These are phyloP conservation scores for Drepana falcataria DNA, from an alignment of 2,888 invertebrate genomes.

Conservation along the genomic window DNA sequence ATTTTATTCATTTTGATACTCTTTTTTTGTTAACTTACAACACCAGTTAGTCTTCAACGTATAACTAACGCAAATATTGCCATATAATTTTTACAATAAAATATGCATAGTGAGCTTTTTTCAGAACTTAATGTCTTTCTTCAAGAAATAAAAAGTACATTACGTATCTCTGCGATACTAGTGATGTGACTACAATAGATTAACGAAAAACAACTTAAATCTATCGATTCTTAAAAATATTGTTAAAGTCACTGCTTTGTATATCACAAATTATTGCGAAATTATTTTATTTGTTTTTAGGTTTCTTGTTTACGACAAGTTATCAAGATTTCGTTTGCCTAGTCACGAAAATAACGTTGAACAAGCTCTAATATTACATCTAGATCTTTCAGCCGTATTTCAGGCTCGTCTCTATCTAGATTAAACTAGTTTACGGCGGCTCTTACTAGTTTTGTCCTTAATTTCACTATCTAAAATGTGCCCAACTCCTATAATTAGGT, in stretches of 20 bases:
- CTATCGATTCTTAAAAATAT: not conserved
- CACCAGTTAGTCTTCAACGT: not conserved
- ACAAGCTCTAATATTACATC: slow-evolving; percentile 8
- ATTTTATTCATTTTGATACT: no score
- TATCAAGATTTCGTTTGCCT: not conserved
- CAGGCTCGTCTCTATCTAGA: slow-evolving; percentile 32
- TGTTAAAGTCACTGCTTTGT: not conserved
- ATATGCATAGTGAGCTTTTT: not conserved
- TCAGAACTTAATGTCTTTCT: not conserved
- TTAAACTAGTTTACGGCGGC: slow-evolving; percentile 55
- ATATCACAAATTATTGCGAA: not conserved
- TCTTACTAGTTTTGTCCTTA: slow-evolving; percentile 49
- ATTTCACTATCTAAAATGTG: slow-evolving; percentile 58
- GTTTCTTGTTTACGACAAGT: not conserved
- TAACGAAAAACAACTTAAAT: not conserved
- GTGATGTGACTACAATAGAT: not conserved
- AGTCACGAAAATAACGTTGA: not conserved
- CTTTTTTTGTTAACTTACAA: no score
- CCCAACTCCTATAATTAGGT: slow-evolving; percentile 55
- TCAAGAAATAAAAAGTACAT: not conserved
- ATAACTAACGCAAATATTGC: not conserved
- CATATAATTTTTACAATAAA: not conserved
- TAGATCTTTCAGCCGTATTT: slow-evolving; percentile 8
- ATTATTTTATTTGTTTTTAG: not conserved
- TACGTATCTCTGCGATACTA: not conserved